A percentile compares a stretch with the other conserved stretches of the same genome.
Conservation (phyloP, 2,797 vertebrate species). For the Rallus crepitans region DNA sequence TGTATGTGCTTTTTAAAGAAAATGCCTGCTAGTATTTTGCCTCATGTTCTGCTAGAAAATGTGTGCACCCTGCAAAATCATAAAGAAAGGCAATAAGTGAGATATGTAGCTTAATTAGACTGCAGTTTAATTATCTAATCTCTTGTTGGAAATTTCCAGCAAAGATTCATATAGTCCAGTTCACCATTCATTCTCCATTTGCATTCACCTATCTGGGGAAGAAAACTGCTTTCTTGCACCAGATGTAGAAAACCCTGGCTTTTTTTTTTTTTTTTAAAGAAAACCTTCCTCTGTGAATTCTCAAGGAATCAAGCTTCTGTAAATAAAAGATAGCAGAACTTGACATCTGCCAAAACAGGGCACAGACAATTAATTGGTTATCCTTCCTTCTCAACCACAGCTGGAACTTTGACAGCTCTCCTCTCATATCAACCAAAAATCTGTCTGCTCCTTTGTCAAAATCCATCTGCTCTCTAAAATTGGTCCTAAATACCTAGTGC, state of each 20-base stretch:
- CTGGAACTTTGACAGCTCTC: constrained; percentile 46
- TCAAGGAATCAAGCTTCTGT: not conserved
- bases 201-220: not conserved
- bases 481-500: not conserved
- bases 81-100: not conserved
- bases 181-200: not conserved
- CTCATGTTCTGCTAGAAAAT: not conserved
- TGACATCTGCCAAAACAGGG: constrained; percentile 31
- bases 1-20: not conserved
- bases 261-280: not conserved
- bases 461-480: constrained; percentile 33
- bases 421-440: constrained; percentile 43
- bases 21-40: not conserved
- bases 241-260: not conserved
- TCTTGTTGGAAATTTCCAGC: not conserved
- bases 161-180: not conserved
- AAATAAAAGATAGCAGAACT: not conserved
- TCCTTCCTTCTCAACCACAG: constrained; percentile 18
- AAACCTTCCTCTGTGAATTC: not conserved
- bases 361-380: constrained; percentile 38
- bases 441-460: constrained; percentile 21
- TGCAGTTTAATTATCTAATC: not conserved
- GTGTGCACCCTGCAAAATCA: not conserved
- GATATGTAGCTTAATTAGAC: constrained; percentile 14
- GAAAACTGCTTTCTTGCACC: not conserved